Percentiles rank a stretch among this genome's conserved stretches.
Evolutionary conservation across 2,888 invertebrate species (phyloP).

Genomic region (Dugesia japonica): DNA sequence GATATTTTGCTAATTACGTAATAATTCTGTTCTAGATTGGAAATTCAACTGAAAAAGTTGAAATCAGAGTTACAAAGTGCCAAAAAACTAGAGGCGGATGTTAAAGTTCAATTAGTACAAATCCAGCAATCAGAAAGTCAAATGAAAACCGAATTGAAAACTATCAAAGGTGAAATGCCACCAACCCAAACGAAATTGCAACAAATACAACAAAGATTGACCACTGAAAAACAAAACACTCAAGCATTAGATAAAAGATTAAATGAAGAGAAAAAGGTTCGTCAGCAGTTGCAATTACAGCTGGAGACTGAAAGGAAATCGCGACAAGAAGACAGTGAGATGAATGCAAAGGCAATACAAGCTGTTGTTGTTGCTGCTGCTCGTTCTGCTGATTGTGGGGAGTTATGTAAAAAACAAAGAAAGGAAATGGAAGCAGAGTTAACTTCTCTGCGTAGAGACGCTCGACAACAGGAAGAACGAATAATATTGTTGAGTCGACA

Average conservation of each 20-base stretch:
- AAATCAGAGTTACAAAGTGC: constrained; percentile 15
- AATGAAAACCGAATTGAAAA: constrained; percentile 10
- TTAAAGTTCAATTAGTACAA: background rate
- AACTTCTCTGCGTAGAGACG: background rate
- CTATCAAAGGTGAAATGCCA: constrained; percentile 7
- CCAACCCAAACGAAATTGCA: background rate
- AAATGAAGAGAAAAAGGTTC: background rate
- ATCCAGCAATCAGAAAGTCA: background rate
- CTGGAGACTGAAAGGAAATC: background rate
- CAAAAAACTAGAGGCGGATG: background rate
- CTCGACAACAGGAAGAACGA: background rate
- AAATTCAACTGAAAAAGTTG: background rate
- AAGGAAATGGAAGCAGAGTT: background rate
- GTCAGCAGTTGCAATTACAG: background rate
- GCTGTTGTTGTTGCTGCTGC: background rate
- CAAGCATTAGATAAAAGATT: background rate
- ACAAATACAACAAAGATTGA: background rate
- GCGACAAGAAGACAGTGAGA: background rate
- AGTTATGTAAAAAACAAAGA: background rate
- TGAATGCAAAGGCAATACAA: background rate
- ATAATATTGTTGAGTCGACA: background rate
- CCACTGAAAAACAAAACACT: background rate
- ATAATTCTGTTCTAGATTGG: background rate
- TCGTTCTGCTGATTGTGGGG: background rate
- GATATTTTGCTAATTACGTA: no score